Evolutionary conservation across 2,888 invertebrate genomes (phyloP).

Genomic region (Doris montereyensis): DNA sequence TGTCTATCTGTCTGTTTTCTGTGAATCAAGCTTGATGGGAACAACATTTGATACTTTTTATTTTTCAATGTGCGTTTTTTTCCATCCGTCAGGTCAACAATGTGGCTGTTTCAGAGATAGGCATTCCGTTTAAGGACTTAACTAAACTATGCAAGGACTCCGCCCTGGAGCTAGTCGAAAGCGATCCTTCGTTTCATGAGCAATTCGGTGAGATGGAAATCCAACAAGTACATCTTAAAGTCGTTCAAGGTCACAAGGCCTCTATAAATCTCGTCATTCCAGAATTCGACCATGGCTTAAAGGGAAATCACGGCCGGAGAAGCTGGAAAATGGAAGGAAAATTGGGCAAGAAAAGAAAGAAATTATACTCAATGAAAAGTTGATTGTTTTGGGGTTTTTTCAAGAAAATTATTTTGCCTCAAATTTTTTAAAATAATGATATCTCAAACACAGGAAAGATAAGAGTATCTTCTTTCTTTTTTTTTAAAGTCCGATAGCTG

Average conservation of each 20-base stretch:
- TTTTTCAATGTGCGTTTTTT: background rate
- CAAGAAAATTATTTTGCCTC: too few species aligned
- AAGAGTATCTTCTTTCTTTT: too few species aligned
- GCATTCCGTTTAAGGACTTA: constrained; percentile 28
- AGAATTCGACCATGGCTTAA: constrained; percentile 21
- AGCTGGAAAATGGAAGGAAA: constrained; percentile 21
- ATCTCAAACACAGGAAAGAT: too few species aligned
- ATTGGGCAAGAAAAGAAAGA: constrained; percentile 35
- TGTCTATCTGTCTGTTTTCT: too few species aligned
- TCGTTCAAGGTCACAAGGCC: constrained; percentile 25
- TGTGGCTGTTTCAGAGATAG: constrained; percentile 25
- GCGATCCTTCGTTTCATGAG: background rate
- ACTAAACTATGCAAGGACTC: background rate
- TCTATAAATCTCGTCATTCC: constrained; percentile 16
- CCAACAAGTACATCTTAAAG: background rate
- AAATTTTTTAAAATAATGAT: too few species aligned
- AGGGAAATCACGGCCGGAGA: constrained; percentile 5
- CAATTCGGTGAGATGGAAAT: constrained; percentile 1
- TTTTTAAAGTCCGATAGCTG: too few species aligned
- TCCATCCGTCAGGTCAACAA: constrained; percentile 27
- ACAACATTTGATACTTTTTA: too few species aligned
- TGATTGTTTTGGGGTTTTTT: too few species aligned
- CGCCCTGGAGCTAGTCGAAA: constrained; percentile 23
- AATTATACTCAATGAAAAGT: too few species aligned
- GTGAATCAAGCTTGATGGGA: too few species aligned